These are phyloP conservation scores for Aegotheles bennettii DNA, from an alignment of 2,113 vertebrate genomes.

Conservation along the genomic window DNA sequence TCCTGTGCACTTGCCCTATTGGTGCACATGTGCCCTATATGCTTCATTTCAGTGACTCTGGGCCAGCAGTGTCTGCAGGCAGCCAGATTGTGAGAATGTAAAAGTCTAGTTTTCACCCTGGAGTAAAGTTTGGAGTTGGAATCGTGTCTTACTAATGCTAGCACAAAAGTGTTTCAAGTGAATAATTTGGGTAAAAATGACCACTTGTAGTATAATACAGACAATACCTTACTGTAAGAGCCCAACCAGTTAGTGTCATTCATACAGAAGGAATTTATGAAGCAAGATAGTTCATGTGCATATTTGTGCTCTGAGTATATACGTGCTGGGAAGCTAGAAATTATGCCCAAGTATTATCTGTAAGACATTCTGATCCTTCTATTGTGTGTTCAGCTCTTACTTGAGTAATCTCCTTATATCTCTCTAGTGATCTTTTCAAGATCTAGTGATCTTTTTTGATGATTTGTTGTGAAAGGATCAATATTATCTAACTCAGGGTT, in stretches of 20 bases:
- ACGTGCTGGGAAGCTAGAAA: neutral
- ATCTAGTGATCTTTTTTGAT: neutral
- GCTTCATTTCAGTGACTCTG: neutral
- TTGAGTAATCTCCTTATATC: neutral
- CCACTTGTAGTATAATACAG: neutral
- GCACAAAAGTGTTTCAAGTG: neutral
- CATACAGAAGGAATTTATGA: neutral
- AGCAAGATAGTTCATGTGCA: neutral
- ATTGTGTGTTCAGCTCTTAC: neutral
- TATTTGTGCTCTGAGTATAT: neutral
- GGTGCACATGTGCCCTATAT: neutral
- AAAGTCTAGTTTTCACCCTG: neutral
- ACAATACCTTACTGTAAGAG: neutral
- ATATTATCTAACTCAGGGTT: neutral
- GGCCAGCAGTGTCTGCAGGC: neutral
- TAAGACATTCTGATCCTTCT: neutral
- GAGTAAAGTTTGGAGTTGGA: neutral
- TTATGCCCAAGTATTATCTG: neutral
- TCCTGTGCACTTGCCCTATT: fast-evolving
- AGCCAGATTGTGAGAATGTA: neutral
- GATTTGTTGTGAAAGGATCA: neutral
- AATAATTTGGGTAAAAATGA: neutral
- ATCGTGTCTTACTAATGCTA: neutral
- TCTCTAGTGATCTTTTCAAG: neutral
- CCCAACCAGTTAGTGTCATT: neutral